Conservation (phyloP, 2,113 vertebrate genomes). For the Oreochromis niloticus region DNA sequence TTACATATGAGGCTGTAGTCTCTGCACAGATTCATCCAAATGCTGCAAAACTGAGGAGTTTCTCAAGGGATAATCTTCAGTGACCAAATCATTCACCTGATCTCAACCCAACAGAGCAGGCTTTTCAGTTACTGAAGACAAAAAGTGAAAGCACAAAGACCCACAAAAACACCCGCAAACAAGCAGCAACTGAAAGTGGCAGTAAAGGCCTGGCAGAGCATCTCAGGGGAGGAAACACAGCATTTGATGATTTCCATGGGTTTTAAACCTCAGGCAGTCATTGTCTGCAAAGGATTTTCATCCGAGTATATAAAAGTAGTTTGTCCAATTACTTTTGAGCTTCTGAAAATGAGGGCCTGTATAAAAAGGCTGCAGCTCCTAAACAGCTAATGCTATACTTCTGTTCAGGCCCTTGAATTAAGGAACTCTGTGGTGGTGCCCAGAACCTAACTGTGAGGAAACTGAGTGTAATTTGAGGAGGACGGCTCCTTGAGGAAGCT, state of each 20-base stretch:
- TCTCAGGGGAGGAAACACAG: background rate
- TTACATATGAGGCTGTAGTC: background rate
- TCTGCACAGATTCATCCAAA: background rate
- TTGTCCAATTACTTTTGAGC: background rate
- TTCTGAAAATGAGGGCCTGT: background rate
- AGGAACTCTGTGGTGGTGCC: background rate
- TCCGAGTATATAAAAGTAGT: background rate
- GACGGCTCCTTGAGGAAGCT: conserved; percentile 13
- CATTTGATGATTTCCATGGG: background rate
- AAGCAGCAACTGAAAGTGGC: background rate
- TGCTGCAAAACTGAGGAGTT: background rate
- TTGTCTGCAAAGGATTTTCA: background rate
- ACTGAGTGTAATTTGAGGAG: background rate
- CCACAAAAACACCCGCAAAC: background rate
- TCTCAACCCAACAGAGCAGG: background rate
- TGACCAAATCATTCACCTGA: background rate
- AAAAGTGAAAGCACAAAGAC: background rate
- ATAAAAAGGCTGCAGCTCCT: background rate
- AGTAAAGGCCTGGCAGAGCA: background rate
- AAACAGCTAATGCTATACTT: background rate
- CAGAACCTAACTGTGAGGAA: background rate
- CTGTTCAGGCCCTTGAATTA: background rate
- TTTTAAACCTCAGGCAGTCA: background rate
- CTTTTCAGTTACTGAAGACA: background rate
- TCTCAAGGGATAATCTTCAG: background rate